These are phyloP conservation scores for Mastomys natalensis DNA, from an alignment of 2,113 vertebrate genomes.

Conservation along the genomic window DNA sequence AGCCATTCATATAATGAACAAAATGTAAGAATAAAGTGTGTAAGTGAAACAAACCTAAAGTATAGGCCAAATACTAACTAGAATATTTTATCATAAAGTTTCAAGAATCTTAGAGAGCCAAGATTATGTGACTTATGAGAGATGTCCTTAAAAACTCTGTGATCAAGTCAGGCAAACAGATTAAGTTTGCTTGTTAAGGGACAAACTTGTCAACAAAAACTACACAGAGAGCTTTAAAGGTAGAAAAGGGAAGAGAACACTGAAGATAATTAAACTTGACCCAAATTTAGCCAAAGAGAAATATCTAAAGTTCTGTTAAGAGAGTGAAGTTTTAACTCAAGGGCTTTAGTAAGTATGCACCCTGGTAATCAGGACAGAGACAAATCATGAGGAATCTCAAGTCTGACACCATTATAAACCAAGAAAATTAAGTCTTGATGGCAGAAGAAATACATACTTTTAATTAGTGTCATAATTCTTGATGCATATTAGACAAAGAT, in stretches of 20 bases:
- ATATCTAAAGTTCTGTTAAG: slow-evolving; percentile 26
- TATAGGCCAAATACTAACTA: not conserved
- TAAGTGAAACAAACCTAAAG: not conserved
- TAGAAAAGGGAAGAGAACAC: not conserved
- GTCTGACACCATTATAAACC: not conserved
- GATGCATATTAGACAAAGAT: not conserved
- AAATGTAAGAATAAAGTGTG: slow-evolving; percentile 14
- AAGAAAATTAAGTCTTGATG: not conserved
- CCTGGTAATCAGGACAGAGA: slow-evolving; percentile 8
- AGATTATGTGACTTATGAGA: slow-evolving; percentile 49
- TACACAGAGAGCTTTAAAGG: slow-evolving; percentile 65
- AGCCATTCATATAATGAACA: not conserved
- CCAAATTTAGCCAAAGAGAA: slow-evolving; percentile 17
- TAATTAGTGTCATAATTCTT: slow-evolving; percentile 53
- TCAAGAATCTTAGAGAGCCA: slow-evolving; percentile 15
- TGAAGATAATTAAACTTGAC: slow-evolving; percentile 51
- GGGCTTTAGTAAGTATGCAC: not conserved
- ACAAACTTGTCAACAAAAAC: slow-evolving; percentile 72
- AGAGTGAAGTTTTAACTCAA: slow-evolving; percentile 23
- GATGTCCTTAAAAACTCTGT: slow-evolving; percentile 59
- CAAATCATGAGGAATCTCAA: not conserved
- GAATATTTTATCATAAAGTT: slow-evolving; percentile 35
- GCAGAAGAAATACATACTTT: slow-evolving; percentile 16
- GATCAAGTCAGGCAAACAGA: slow-evolving; percentile 66
- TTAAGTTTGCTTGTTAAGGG: slow-evolving; percentile 55